Base-by-base conservation (phyloP, 2,797 vertebrate genomes). In the Anguilla megastoma region DNA sequence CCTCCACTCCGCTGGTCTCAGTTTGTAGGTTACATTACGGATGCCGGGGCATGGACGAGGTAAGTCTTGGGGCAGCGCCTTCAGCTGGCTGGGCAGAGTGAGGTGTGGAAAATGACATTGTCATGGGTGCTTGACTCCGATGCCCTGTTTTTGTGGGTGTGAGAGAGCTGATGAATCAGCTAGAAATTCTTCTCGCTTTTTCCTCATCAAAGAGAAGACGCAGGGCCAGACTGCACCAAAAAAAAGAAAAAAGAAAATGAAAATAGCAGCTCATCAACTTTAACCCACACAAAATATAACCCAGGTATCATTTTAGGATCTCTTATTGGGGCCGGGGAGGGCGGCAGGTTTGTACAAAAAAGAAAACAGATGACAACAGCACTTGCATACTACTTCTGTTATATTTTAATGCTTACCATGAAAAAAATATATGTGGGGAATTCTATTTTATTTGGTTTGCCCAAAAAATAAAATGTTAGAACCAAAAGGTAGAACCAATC, bases 11-110 rank as follows among this genome's bases (percentile, higher is more conserved):
- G 48, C 50, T 85, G 66, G 83, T 85, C 83, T 74, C 14, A 21
- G 48, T 52, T 69, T 63, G 84, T 54, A 85, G 83, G 83, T 88
- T 36, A 84, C 87, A 33, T 85, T 76, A 56, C 76, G 21, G 74
- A 48, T 36, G 58, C 54, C 9, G 74, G 12, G 87, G 27, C 30
- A 85, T 54, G 14, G 69, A 80, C 18, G 52, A 76, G 10, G 52
- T 58, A 50, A 74, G 41, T 54, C 87, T 56, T 76, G 54, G n/a
- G 82, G 60, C 50, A 63, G 4, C 16, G n/a, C 48, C 41, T 86
- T 66, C 3, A 16, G 69, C 16, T 36, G 24, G 52, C 21, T 5
- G 83, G 82, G 50, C 27, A 30, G 69, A 79, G 36, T 16, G 21
- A 80, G 27, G 84, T 16, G 5, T 63, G 36, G 71, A 86, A 66